phyloP scores from a whole-genome alignment of 2,888 invertebrate species.

The Drosophila borborema region DNA sequence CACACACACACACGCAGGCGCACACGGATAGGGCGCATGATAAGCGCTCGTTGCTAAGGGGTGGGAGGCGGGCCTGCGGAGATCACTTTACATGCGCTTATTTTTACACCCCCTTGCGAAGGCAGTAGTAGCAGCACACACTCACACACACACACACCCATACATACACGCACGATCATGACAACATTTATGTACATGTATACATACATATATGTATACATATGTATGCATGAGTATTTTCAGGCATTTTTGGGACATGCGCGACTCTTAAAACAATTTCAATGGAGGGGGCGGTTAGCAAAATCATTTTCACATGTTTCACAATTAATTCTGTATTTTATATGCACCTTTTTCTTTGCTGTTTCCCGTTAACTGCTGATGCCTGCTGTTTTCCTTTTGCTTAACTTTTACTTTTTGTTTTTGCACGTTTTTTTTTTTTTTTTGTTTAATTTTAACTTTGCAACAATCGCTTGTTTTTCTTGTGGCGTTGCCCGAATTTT shows the following conservation, averaged over 20 bases:
- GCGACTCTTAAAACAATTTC: constrained; percentile 46
- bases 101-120: constrained; percentile 71
- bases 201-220: constrained; percentile 1
- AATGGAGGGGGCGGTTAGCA: constrained; percentile 33
- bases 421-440: constrained; percentile 50
- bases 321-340: constrained; percentile 19
- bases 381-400: constrained; percentile 44
- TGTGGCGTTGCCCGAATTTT: constrained; percentile 59
- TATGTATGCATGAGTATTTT: constrained; percentile 11
- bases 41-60: constrained; percentile 64
- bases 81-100: constrained; percentile 76
- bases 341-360: constrained; percentile 64
- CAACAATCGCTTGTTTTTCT: constrained; percentile 35
- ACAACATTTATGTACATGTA: constrained; percentile 13
- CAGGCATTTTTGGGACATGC: constrained; percentile 30
- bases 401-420: constrained; percentile 44
- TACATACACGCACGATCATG: constrained; percentile 9
- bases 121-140: constrained; percentile 28
- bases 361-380: constrained; percentile 36
- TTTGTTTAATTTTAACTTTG: constrained; percentile 59
- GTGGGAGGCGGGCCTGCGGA: constrained; percentile 60
- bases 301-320: constrained; percentile 47
- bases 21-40: constrained; percentile 57
- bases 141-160: constrained; percentile 12
- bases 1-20: constrained; percentile 18